Conservation (phyloP, 2,113 vertebrate species). For the Rhinogobius similis region DNA sequence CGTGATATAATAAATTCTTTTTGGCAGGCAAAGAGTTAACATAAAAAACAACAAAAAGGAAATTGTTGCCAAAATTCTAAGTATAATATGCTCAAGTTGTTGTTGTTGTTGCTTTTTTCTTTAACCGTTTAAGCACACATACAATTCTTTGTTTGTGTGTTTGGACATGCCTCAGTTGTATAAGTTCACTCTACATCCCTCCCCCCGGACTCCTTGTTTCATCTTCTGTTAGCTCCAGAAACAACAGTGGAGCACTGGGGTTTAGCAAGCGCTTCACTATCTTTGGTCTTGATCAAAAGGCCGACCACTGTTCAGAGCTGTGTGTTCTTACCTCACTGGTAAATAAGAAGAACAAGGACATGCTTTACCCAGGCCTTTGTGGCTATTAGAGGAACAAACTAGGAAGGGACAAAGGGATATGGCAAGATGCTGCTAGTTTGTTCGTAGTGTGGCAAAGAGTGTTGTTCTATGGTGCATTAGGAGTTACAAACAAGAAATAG, state of each 20-base stretch:
- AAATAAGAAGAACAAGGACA: constrained; percentile 59
- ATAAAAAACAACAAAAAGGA: no score
- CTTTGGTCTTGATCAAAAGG: constrained; percentile 35
- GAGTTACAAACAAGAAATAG: no score
- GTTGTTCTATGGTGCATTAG: no score
- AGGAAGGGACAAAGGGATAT: constrained; percentile 48
- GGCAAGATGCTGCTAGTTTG: constrained; percentile 55
- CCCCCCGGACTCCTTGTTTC: constrained; percentile 47
- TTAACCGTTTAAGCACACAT: background rate
- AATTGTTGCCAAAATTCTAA: no score
- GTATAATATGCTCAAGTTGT: no score
- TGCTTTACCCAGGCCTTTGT: constrained; percentile 38
- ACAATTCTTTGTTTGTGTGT: constrained; percentile 1
- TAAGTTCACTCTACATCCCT: constrained; percentile 24
- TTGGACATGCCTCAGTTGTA: constrained; percentile 27
- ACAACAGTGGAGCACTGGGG: constrained; percentile 25
- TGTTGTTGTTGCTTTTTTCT: background rate
- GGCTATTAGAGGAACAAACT: constrained; percentile 70
- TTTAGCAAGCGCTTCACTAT: constrained; percentile 28
- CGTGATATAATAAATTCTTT: no score
- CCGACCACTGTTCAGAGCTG: constrained; percentile 43
- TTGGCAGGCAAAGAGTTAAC: no score
- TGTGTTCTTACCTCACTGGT: constrained; percentile 51
- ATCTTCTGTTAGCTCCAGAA: constrained; percentile 37
- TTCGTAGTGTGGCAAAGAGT: constrained; percentile 34